Base-by-base conservation (phyloP, 2,797 vertebrate genomes). In the Enoplosus armatus region DNA sequence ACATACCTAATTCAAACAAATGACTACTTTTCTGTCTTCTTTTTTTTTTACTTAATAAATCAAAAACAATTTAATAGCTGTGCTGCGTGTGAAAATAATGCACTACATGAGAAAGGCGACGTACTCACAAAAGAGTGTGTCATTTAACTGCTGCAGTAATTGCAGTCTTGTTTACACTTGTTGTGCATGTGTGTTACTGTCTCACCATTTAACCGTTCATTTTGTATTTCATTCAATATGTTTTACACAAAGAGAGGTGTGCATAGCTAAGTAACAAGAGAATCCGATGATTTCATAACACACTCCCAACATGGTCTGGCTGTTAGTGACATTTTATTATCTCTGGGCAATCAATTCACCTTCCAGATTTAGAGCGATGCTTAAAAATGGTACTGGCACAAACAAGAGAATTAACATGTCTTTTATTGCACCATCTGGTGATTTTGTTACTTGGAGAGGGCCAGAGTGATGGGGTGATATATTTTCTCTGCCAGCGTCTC, bases 401-500 rank as follows among this genome's bases (percentile, higher is more conserved):
- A 87, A 79, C 55, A 80, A 59, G 63, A 72, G 48, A 85, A 82
- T 78, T 70, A 82, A 80, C 73, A 75, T 74, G 69, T 90, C 77
- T 92, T 93, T 93, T 90, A 94, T 90, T 73, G 81, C 72, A 91
- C 93, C 93, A 94, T 94, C 94, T 95, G 91, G 80, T 88, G 77
- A 85, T 85, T 90, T 86, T 91, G 77, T 90, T 76, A 89, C 84
- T 90, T 85, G 80, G 85, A 85, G 78, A 85, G 72, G 61, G 74
- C 59, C 63, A 79, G 73, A 84, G 77, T 61, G 77, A 77, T 61
- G 78, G 47, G 45, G 55, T 82, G 72, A 85, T 88, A 59, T 24
- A 59, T 71, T 58, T 67, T 58, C 70, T 77, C 64, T 84, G 83
- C 77, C 85, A 87, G 68, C 33, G 20, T 86, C 59, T 88, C 70